These are phyloP conservation scores for Oreochromis grahami DNA, from an alignment of 2,797 vertebrate species.

Conservation along the genomic window DNA sequence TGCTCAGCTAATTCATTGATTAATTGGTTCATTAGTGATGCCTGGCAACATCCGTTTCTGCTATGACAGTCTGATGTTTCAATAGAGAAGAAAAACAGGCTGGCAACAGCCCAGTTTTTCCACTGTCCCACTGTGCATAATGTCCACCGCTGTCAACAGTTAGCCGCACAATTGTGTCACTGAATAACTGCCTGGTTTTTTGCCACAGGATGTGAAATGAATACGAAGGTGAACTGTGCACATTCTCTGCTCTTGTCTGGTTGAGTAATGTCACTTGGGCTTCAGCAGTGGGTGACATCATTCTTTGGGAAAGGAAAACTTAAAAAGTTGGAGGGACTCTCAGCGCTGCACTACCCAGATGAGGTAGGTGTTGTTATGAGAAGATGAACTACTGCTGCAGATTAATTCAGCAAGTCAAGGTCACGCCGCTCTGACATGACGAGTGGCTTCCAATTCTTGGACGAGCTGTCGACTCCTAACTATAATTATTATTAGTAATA, in stretches of 20 bases:
- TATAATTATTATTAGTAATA: conserved; percentile 63
- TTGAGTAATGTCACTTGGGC: conserved; percentile 70
- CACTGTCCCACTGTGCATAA: conserved; percentile 58
- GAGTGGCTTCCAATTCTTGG: conserved; percentile 45
- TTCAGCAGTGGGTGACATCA: conserved; percentile 64
- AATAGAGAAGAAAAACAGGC: conserved; percentile 70
- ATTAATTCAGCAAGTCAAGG: conserved; percentile 61
- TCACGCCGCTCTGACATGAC: conserved; percentile 50
- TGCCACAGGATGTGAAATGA: conserved; percentile 60
- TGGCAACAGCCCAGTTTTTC: conserved; percentile 65
- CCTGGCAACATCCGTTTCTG: conserved; percentile 76
- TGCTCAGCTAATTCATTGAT: conserved; percentile 79
- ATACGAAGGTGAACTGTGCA: conserved; percentile 64
- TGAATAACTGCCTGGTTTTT: conserved; percentile 46
- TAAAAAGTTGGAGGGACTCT: conserved; percentile 45
- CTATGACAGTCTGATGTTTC: conserved; percentile 74
- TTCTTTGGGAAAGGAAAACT: conserved; percentile 53
- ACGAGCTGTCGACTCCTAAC: conserved; percentile 47
- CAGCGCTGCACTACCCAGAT: conserved; percentile 32
- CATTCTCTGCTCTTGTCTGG: conserved; percentile 53
- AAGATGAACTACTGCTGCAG: conserved; percentile 44
- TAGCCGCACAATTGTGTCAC: conserved; percentile 56
- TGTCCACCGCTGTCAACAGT: conserved; percentile 64
- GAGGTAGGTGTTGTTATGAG: conserved; percentile 50
- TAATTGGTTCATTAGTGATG: conserved; percentile 80